Evolutionary conservation across 2,113 vertebrate species (phyloP).

Genomic region (Aldabrachelys gigantea): DNA sequence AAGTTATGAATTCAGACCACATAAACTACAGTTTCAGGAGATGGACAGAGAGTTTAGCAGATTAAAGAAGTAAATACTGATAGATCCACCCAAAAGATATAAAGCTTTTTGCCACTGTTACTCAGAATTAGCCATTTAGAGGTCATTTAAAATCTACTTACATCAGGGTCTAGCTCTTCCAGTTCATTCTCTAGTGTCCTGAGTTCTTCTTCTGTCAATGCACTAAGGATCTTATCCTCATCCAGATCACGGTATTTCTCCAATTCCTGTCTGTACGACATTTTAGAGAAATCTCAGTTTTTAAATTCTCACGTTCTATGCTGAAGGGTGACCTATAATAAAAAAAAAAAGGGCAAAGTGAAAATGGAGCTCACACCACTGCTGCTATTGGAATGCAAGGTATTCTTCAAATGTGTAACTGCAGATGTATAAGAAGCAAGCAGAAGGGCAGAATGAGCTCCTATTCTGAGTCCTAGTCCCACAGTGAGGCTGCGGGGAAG

Average conservation of each 20-base stretch:
- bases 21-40: background rate
- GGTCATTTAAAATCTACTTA: constrained; percentile 74
- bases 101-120: background rate
- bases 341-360: background rate
- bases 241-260: constrained; percentile 98
- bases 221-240: constrained; percentile 94
- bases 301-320: background rate
- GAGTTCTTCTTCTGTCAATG: constrained; percentile 94
- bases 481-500: background rate
- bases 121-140: background rate
- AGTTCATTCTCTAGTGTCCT: constrained; percentile 92
- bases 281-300: constrained; percentile 60
- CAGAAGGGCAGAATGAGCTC: fast-evolving
- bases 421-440: background rate
- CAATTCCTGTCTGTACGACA: constrained; percentile 92
- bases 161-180: constrained; percentile 96
- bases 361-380: fast-evolving
- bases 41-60: background rate
- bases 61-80: background rate
- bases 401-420: background rate
- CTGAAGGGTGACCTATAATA: constrained; percentile 36
- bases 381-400: background rate
- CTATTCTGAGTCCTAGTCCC: background rate
- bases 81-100: background rate
- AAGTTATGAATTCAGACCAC: background rate